A percentile compares a stretch with the other conserved stretches of the same genome.
Conservation (phyloP, 2,888 invertebrate species). For the Lacanobia wlatinum region DNA sequence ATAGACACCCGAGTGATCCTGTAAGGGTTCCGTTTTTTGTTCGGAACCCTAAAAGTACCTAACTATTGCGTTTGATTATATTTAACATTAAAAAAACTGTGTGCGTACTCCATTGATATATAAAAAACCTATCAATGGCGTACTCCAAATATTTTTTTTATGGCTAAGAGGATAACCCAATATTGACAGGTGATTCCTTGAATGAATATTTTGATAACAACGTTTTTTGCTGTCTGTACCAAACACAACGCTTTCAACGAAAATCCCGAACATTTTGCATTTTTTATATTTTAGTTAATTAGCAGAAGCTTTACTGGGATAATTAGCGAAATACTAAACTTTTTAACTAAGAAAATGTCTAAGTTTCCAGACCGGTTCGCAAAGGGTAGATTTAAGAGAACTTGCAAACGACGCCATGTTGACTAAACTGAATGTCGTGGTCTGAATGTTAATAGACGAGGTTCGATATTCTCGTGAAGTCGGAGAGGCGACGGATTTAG, state of each 20-base stretch:
- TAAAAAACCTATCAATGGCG: too few species aligned
- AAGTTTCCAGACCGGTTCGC: constrained; percentile 24
- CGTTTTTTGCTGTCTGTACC: background rate
- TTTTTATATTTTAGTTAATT: constrained; percentile 26
- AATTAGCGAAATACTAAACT: too few species aligned
- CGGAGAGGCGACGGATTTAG: background rate
- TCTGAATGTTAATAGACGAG: constrained; percentile 16
- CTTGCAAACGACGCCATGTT: background rate
- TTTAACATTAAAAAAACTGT: too few species aligned
- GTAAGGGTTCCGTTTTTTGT: too few species aligned
- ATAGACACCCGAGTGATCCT: too few species aligned
- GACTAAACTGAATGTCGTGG: constrained; percentile 13
- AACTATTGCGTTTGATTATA: too few species aligned
- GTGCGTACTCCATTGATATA: too few species aligned
- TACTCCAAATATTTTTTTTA: background rate
- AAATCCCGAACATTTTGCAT: background rate
- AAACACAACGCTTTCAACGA: background rate
- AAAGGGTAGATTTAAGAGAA: background rate
- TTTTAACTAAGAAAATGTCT: constrained; percentile 2
- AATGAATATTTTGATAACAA: background rate
- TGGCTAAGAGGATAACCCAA: background rate
- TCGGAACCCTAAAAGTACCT: too few species aligned
- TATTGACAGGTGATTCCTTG: background rate
- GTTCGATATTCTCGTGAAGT: background rate
- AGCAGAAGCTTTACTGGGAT: too few species aligned